These are phyloP conservation scores for Harmothoe impar DNA, from an alignment of 2,888 invertebrate genomes.

Conservation along the genomic window DNA sequence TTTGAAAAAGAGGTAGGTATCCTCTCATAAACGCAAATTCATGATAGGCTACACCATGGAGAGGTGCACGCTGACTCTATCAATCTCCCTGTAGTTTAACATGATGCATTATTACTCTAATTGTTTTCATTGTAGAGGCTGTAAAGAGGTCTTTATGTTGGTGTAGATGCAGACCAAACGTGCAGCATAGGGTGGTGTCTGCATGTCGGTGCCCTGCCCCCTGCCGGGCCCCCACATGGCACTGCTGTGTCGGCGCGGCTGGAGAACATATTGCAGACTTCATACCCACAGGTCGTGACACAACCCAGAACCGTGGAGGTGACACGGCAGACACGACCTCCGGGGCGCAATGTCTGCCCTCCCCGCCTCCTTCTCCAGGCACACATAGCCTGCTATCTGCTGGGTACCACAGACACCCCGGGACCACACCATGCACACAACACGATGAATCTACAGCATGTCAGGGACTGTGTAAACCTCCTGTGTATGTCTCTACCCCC, in stretches of 20 bases:
- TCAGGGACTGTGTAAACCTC: conserved; percentile 33
- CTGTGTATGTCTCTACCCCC: not conserved
- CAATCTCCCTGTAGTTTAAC: no score
- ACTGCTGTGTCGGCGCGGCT: not conserved
- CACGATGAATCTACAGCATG: not conserved
- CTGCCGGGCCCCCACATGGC: no score
- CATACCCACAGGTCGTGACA: conserved; percentile 15
- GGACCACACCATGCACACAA: not conserved
- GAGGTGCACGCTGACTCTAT: no score
- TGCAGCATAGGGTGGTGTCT: not conserved
- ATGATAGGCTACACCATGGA: no score
- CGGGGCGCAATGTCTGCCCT: not conserved
- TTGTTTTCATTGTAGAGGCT: not conserved
- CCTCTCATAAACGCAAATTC: no score
- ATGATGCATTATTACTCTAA: no score
- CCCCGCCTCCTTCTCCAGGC: not conserved
- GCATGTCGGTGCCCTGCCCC: not conserved
- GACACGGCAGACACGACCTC: conserved; percentile 30
- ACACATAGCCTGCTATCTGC: not conserved
- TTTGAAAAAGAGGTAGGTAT: no score
- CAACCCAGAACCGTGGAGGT: conserved; percentile 39
- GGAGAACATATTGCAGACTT: conserved; percentile 15
- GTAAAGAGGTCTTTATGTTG: not conserved
- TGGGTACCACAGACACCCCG: no score
- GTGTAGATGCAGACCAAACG: not conserved